Percentiles rank a stretch among this genome's conserved stretches.
Evolutionary conservation across 2,113 vertebrate genomes (phyloP).

Genomic region (Zosterops pallidus): DNA sequence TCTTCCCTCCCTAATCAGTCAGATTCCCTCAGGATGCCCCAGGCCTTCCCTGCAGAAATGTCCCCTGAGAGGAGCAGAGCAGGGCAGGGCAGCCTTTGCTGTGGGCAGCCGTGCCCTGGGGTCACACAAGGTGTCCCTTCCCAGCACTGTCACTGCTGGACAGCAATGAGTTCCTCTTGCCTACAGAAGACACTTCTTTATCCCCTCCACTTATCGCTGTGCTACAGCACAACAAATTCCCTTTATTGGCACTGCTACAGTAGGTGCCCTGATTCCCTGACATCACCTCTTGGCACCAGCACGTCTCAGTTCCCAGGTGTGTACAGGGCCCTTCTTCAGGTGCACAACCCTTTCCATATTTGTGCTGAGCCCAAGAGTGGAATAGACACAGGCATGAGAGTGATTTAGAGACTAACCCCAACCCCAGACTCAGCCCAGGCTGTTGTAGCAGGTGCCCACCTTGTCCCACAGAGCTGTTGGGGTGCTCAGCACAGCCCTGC

Average conservation of each 20-base stretch:
- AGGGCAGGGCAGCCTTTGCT: not conserved
- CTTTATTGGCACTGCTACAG: not conserved
- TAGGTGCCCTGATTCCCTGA: not conserved
- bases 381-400: not conserved
- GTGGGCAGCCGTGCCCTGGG: not conserved
- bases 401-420: not conserved
- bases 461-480: fast-evolving
- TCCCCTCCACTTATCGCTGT: not conserved
- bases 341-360: not conserved
- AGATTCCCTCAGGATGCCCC: not conserved
- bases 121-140: not conserved
- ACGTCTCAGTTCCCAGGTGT: not conserved
- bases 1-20: not conserved
- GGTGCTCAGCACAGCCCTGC: not conserved
- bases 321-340: not conserved
- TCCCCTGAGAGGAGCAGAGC: not conserved
- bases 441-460: not conserved
- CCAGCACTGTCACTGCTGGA: not conserved
- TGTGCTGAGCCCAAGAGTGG: not conserved
- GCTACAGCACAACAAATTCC: not conserved
- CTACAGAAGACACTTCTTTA: not conserved
- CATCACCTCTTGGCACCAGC: not conserved
- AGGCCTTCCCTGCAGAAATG: not conserved
- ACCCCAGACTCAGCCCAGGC: not conserved
- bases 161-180: not conserved